These are phyloP conservation scores for Diloba caeruleocephala DNA, from an alignment of 2,888 invertebrate genomes.

Conservation along the genomic window DNA sequence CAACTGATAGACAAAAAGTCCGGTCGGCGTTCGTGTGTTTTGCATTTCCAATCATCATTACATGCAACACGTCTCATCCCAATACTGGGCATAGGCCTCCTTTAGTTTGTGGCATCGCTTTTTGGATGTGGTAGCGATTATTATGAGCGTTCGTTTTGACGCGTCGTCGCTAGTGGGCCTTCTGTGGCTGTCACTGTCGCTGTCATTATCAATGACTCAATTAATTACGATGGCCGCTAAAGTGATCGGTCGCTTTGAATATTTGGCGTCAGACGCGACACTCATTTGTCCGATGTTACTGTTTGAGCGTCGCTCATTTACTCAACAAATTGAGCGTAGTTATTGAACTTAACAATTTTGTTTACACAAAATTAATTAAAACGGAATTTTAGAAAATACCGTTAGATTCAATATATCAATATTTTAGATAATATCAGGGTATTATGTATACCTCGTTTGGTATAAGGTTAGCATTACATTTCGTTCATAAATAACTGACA, in stretches of 20 bases:
- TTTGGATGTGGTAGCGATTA: too few species aligned
- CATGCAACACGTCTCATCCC: too few species aligned
- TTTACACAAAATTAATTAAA: slow-evolving; percentile 2
- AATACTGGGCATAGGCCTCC: too few species aligned
- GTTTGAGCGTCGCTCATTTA: slow-evolving; percentile 7
- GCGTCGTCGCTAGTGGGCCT: neutral
- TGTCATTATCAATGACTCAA: slow-evolving; percentile 10
- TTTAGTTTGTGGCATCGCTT: too few species aligned
- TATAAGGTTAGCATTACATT: too few species aligned
- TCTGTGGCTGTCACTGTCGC: neutral
- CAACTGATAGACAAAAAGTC: too few species aligned
- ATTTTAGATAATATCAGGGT: neutral
- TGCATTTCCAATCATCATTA: too few species aligned
- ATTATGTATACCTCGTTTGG: too few species aligned
- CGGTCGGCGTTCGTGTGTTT: too few species aligned
- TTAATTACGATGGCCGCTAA: neutral
- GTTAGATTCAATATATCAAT: neutral
- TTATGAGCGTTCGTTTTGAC: neutral
- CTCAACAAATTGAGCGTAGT: slow-evolving; percentile 14
- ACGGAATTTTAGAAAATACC: slow-evolving; percentile 1
- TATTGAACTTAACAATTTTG: slow-evolving; percentile 12
- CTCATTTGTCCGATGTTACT: slow-evolving; percentile 25
- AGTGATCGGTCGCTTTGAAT: slow-evolving; percentile 4
- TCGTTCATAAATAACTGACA: too few species aligned
- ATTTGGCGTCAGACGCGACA: slow-evolving; percentile 8